Base-by-base conservation (phyloP, 1,140 invertebrate species). In the Scaptomyza montana region DNA sequence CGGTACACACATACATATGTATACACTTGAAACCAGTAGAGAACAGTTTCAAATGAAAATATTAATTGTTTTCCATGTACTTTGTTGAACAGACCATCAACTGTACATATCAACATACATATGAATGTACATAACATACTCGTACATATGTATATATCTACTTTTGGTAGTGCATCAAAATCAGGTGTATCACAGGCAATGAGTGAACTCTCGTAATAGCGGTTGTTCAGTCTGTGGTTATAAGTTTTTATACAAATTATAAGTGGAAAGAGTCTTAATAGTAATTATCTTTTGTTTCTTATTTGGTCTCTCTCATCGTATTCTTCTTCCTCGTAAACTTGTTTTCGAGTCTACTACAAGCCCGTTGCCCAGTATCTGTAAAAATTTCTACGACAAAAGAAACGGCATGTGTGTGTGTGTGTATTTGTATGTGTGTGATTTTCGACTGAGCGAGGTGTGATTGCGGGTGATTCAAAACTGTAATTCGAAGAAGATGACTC, bases 381-480 rank as follows among this genome's bases (percentile, higher is more conserved):
- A 25, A 30, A 62, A 61, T 36, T 61, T 49, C 46, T 49, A 33
- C 19, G 9, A 33, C 25, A 54, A 54, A 39, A 57, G 8, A 36
- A 36, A 9, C 33, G 6, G 1, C 8, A 13, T 9, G 4, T 28
- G 10, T 43, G 43, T 47, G 51, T 36, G 13, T 19, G 13, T 19
- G 43, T 50, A n/a, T n/a, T n/a, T 43, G 43, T 47, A 43, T 36
- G 13, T 19, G 13, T 19, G 43, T 50, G 13, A 13, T 53, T 10
- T 46, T 43, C 39, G 19, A 45, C 28, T 30, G 21, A 39, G 46
- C 53, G 47, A 77, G 74, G 74, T 78, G 77, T 77, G 76, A 78
- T 77, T 78, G 76, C 62, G 74, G 76, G 74, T 76, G 76, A 78
- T 62, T 78, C 73, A 51, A 75, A 76, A 72, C 64, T 76, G 67